Base-by-base conservation (phyloP, 1,140 invertebrate species). In the Kradibia gibbosae region DNA sequence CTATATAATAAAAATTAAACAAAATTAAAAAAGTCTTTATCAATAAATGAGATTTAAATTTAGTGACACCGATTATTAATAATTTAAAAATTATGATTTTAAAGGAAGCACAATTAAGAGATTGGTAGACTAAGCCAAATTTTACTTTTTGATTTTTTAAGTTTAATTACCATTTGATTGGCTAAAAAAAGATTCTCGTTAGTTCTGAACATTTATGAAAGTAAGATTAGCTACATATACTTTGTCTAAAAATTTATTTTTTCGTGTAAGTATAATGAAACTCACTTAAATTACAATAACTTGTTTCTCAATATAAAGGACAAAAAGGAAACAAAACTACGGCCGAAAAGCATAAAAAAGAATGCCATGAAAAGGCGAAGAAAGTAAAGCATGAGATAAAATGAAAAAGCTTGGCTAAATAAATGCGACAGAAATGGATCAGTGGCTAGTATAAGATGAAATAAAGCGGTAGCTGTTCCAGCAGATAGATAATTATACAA, bases 401-500 rank as follows among this genome's bases (percentile, higher is more conserved):
- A 67, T 39, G 36, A 67, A 39, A 65, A 39, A 67, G 62, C 34
- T 39, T 36, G 34, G 34, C 34, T 8, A 22, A 67, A 67, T 67
- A 67, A 34, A 67, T 39, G 34, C 62, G 62, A 67, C 34, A 67
- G 13, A 67, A 67, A 67, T 20, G 62, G 62, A 36, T 67, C 62
- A 67, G 34, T 36, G 62, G 34, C 34, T 67, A 39, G 62, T 53
- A 5, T 5, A 2, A 15, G 62, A 67, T 67, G 62, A 67, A 67
- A 67, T 36, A n/a, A 5, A 39, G 62, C 62, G 34, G 62, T 67
- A 67, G 62, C 34, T n/a, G 62, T 67, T 67, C 17, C 62, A 67
- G 34, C 34, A 36, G 62, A 67, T 39, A 20, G 36, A 48, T 73
- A 80, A 80, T 80, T 80, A 80, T 72, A 73, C 78, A 80, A 80